phyloP scores from a whole-genome alignment of 2,888 invertebrate genomes.

The Thera britannica region DNA sequence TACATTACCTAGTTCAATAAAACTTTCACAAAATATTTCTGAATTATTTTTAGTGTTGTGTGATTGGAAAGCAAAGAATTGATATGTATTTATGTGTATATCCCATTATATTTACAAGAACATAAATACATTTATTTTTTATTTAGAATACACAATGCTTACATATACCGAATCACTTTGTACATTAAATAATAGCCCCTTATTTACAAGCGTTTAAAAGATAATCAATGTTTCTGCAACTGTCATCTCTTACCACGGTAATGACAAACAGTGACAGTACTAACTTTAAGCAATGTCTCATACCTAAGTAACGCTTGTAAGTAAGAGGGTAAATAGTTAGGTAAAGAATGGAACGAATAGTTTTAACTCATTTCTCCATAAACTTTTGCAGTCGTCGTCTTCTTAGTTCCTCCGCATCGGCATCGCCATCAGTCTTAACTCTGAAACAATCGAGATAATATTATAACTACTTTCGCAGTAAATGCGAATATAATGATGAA shows the following conservation, averaged over 20 bases:
- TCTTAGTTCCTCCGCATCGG: constrained; percentile 88
- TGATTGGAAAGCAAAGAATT: constrained; percentile 47
- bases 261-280: too few species aligned
- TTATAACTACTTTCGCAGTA: background rate
- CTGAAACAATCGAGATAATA: constrained; percentile 50
- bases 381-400: constrained; percentile 92
- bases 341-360: constrained; percentile 66
- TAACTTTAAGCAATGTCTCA: too few species aligned
- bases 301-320: too few species aligned
- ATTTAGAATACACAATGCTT: constrained; percentile 77
- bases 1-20: constrained; percentile 50
- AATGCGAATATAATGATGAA: too few species aligned
- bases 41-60: constrained; percentile 42
- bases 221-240: too few species aligned
- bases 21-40: constrained; percentile 45
- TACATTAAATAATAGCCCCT: constrained; percentile 73
- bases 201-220: too few species aligned
- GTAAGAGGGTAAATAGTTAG: constrained; percentile 51
- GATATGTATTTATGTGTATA: constrained; percentile 82
- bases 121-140: constrained; percentile 79
- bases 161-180: constrained; percentile 79
- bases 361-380: constrained; percentile 74
- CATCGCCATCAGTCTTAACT: constrained; percentile 78
- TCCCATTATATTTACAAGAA: constrained; percentile 83
- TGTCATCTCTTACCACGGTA: too few species aligned